Percentiles rank a stretch among this genome's conserved stretches.
Evolutionary conservation across 1,140 invertebrate species (phyloP).

Genomic region (Portunus trituberculatus): DNA sequence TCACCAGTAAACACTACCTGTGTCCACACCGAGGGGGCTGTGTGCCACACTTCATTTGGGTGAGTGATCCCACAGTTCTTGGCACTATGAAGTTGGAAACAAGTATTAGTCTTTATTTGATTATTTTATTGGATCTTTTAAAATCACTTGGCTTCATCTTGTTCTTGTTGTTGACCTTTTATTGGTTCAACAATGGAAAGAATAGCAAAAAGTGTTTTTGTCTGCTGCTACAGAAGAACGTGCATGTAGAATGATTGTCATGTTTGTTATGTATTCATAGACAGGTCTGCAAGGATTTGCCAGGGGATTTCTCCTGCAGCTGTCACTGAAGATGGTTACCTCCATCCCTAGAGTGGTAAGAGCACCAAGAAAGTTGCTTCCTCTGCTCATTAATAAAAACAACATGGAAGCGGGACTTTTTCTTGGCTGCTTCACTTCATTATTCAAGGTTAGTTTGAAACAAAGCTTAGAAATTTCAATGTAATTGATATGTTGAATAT

Average conservation of each 20-base stretch:
- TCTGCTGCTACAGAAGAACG: not conserved
- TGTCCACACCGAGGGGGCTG: conserved; percentile 38
- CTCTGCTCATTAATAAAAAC: conserved; percentile 13
- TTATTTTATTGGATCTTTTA: not conserved
- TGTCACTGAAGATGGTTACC: conserved; percentile 29
- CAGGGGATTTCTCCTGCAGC: conserved; percentile 51
- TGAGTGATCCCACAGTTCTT: not conserved
- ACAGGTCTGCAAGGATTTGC: conserved; percentile 46
- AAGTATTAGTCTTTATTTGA: not conserved
- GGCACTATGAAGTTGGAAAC: not conserved
- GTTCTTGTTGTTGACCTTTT: not conserved
- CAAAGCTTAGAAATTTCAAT: not conserved
- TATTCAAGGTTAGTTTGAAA: conserved; percentile 57
- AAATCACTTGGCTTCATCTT: not conserved
- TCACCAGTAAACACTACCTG: not conserved
- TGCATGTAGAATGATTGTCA: not conserved
- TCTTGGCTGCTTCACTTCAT: conserved; percentile 49
- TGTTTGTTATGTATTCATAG: not conserved
- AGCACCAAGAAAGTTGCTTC: not conserved
- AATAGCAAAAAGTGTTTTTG: not conserved
- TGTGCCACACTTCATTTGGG: conserved; percentile 25
- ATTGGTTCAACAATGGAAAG: not conserved
- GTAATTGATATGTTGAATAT: not conserved
- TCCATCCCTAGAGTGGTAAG: not conserved
- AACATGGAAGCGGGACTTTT: conserved; percentile 57